Conservation (phyloP, 2,888 invertebrate species). For the Drosophila neonasuta region DNA sequence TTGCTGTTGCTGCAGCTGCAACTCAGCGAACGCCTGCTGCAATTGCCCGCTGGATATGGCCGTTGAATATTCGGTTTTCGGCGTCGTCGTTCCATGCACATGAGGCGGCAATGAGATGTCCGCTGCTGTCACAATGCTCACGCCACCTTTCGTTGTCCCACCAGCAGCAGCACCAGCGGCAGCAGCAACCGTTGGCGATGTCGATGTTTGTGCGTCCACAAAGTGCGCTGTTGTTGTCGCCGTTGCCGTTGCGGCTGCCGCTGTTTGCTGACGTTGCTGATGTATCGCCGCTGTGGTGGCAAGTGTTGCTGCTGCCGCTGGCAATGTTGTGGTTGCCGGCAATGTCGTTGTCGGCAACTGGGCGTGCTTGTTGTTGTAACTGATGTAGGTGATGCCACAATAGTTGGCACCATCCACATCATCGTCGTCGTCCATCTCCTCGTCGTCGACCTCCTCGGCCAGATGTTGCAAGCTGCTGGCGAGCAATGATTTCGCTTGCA, state of each 20-base stretch:
- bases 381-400: slow-evolving; percentile 85
- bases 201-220: slow-evolving; percentile 80
- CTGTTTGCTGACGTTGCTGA: slow-evolving; percentile 52
- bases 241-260: slow-evolving; percentile 42
- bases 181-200: slow-evolving; percentile 66
- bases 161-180: not conserved
- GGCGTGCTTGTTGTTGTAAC: slow-evolving; percentile 91
- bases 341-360: slow-evolving; percentile 74
- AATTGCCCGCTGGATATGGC: slow-evolving; percentile 74
- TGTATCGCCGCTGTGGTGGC: slow-evolving; percentile 62
- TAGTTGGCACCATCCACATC: slow-evolving; percentile 96
- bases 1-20: slow-evolving; percentile 55
- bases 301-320: slow-evolving; percentile 70
- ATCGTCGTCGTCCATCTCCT: slow-evolving; percentile 97
- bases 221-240: slow-evolving; percentile 45
- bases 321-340: slow-evolving; percentile 64
- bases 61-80: slow-evolving; percentile 76
- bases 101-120: slow-evolving; percentile 53
- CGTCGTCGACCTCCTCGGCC: slow-evolving; percentile 96
- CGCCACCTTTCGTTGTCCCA: slow-evolving; percentile 14
- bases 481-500: slow-evolving; percentile 96
- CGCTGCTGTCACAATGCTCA: slow-evolving; percentile 55
- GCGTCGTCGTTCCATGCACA: slow-evolving; percentile 72
- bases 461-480: slow-evolving; percentile 98
- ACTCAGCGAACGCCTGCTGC: slow-evolving; percentile 68